Evolutionary conservation across 2,797 vertebrate species (phyloP).

Genomic region (Enteromius trimaculatus): DNA sequence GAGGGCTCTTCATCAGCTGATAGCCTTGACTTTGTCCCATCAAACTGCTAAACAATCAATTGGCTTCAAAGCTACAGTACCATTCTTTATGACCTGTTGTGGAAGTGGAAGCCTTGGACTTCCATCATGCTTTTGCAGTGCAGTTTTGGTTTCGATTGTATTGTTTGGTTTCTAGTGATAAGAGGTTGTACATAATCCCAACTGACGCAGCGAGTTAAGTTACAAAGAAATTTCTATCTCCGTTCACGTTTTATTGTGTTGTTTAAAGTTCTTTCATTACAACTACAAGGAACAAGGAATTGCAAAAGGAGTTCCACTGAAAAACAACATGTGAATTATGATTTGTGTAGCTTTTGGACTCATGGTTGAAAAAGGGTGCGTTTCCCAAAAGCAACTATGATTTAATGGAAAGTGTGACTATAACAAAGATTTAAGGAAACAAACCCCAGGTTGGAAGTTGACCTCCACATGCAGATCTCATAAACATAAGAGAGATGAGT

Average conservation of each 20-base stretch:
- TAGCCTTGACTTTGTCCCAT: slow-evolving; percentile 34
- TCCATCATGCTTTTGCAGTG: background rate
- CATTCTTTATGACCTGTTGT: slow-evolving; percentile 21
- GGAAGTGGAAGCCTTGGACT: slow-evolving; percentile 36
- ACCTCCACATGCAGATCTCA: slow-evolving; percentile 1
- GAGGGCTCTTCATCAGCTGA: slow-evolving; percentile 24
- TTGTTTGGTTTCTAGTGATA: slow-evolving; percentile 51
- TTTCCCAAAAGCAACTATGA: background rate
- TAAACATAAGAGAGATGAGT: background rate
- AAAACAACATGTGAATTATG: slow-evolving; percentile 5
- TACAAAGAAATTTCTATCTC: slow-evolving; percentile 39
- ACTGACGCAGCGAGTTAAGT: background rate
- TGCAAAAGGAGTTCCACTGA: background rate
- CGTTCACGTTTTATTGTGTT: slow-evolving; percentile 1
- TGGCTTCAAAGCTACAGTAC: slow-evolving; percentile 34
- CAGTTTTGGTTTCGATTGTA: slow-evolving; percentile 15
- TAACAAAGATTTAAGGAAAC: background rate
- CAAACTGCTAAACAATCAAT: slow-evolving; percentile 33
- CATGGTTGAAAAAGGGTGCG: background rate
- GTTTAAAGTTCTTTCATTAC: slow-evolving; percentile 32
- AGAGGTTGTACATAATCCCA: slow-evolving; percentile 22
- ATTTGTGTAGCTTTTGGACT: background rate
- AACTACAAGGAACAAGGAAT: slow-evolving; percentile 20
- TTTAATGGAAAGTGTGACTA: background rate
- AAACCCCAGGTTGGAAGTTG: background rate